These are phyloP conservation scores for Gymnodraco acuticeps DNA, from an alignment of 2,797 vertebrate species.

Conservation along the genomic window DNA sequence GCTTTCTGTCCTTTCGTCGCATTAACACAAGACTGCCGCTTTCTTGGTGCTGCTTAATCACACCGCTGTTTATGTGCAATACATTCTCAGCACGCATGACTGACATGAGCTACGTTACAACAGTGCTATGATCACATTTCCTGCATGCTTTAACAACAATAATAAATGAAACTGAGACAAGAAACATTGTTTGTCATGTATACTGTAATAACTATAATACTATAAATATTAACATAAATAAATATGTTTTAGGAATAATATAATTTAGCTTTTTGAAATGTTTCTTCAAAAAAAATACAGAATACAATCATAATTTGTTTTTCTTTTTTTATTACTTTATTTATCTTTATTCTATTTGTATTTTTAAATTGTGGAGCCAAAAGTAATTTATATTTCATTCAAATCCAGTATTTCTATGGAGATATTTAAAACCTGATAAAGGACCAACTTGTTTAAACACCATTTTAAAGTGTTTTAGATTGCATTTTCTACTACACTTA, in stretches of 20 bases:
- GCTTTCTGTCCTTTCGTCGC: constrained; percentile 16
- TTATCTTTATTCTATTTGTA: too few relatives aligned
- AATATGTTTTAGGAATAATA: background rate
- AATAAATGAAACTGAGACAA: background rate
- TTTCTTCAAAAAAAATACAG: background rate
- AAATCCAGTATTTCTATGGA: background rate
- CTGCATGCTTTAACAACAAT: background rate
- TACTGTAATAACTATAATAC: background rate
- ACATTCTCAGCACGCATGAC: background rate
- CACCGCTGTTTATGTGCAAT: constrained; percentile 16
- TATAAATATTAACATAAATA: background rate
- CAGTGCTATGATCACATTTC: background rate
- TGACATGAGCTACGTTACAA: constrained; percentile 2
- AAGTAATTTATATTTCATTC: background rate
- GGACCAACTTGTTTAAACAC: background rate
- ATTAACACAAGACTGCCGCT: constrained; percentile 30
- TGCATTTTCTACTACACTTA: background rate
- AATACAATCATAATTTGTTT: background rate
- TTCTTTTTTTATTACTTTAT: background rate
- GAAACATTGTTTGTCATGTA: background rate
- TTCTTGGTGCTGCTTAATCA: constrained; percentile 32
- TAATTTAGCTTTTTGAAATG: background rate
- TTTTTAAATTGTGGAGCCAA: background rate
- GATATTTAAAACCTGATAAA: background rate
- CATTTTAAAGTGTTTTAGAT: background rate